These are phyloP conservation scores for Malacoctenus gilli DNA, from an alignment of 2,797 vertebrate species.

Conservation along the genomic window DNA sequence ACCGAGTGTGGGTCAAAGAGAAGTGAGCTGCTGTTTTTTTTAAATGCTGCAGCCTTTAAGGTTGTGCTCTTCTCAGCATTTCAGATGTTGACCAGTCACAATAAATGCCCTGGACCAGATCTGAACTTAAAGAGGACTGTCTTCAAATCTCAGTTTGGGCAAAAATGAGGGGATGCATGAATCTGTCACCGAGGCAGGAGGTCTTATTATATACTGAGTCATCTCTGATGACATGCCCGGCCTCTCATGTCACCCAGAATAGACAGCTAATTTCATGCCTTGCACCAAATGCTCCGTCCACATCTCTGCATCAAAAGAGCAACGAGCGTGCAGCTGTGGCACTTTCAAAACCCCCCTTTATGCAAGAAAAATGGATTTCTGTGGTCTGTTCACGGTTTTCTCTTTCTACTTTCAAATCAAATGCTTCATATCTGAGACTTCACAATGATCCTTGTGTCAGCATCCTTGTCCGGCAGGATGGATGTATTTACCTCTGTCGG, in stretches of 20 bases:
- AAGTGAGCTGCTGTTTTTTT: too few relatives aligned
- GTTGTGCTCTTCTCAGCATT: constrained; percentile 4
- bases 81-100: constrained; percentile 3
- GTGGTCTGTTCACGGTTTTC: neutral
- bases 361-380: constrained; percentile 9
- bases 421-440: constrained; percentile 1
- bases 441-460: neutral
- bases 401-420: neutral
- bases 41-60: too few relatives aligned
- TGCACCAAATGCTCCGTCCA: constrained; percentile 13
- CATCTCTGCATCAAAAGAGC: constrained; percentile 18
- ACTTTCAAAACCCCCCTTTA: constrained; percentile 1
- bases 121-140: constrained; percentile 11
- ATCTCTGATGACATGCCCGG: constrained; percentile 29
- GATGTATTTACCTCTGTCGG: too few relatives aligned
- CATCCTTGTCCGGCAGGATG: neutral
- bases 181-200: constrained; percentile 9
- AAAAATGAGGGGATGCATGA: constrained; percentile 4
- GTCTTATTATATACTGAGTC: constrained; percentile 21
- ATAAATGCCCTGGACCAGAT: constrained; percentile 12
- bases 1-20: too few relatives aligned
- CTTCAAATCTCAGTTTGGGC: constrained; percentile 9
- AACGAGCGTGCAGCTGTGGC: neutral
- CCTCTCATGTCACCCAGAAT: constrained; percentile 7
- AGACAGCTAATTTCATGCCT: constrained; percentile 46